Evolutionary conservation across 92 coral and sea anemone species (phyloP), one percentile per base, ranked within the genome.

Genomic region (Umimayanthus kanabou): DNA sequence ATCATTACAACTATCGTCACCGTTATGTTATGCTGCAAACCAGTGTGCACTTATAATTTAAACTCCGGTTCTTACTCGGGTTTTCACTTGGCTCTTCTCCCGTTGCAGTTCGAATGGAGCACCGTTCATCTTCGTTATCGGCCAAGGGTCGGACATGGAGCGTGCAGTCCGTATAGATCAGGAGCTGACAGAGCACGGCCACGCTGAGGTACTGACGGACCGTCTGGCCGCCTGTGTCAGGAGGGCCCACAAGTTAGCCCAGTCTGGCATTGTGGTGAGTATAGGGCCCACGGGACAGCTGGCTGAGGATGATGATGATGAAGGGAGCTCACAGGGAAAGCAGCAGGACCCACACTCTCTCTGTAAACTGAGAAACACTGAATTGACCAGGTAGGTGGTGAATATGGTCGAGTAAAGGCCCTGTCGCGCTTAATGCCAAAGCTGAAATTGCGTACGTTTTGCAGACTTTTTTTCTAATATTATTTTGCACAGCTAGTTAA

Each of bases 121-220:
- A 73, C 94, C 94, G 20, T 95, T 93, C 81, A 88, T 91, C 79
- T 93, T 92, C 77, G 92, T 92, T 37, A 95, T 92, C 57, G 99
- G 98, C 28, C 90, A 90, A 72, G 95, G 99, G 26, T 94, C 95
- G 23, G 97, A 96, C 75, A 89, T 96, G 89, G 96, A 93, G 85
- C 94, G 99, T 33, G 99, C 99, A 16, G 90, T 95, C 84, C 94
- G 92, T 47, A 88, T 96, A 15, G 98, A 96, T 88, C 95, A 88
- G 42, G 99, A 96, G 81, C 89, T 96, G 58, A 88, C 95, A 40
- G 91, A 96, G 81, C 91, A 91, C 70, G 93, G 96, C 80, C 88
- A 88, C 43, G 98, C 96, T 5, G 94, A 92, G 85, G 92, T 96
- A 8, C 83, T 91, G 70, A 96, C 93, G 33, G 99, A 93, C 91